Base-by-base conservation (phyloP, 2,797 vertebrate genomes). In the Siniperca undulata region DNA sequence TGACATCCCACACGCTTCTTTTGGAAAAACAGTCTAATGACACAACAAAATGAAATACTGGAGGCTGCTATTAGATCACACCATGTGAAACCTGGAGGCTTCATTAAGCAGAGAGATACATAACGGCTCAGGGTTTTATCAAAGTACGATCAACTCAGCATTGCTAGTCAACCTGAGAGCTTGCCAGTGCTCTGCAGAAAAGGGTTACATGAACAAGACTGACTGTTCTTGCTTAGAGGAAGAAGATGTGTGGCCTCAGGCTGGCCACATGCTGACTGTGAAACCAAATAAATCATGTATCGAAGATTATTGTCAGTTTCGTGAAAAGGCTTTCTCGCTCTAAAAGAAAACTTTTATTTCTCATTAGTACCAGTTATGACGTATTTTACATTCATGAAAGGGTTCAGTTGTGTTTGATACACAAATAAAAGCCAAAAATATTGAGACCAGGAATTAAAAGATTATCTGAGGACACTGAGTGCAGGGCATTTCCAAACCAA, bases 311-410 rank as follows among this genome's bases (percentile, higher is more conserved):
- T 36, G 50, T 40, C 20, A n/a, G 30, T 58, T 67, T 67, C 27
- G 22, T 42, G 0, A 9, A 67, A 58, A 56, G 7, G 1, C 14
- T 46, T 58, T 40, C n/a, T 59, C 8, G 0, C 42, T 76, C 36
- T 44, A 17, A 70, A 75, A 80, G 12, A 56, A 66, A 30, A 0
- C 3, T 13, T 52, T 50, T 30, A 80, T 78, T 6, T 27, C 5
- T 55, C n/a, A 76, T 62, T 74, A 55, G 77, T 46, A 67, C 24
- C 34, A 56, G 36, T 78, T 66, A 56, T 20, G n/a, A 20, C 50
- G 30, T 14, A 20, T 59, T 62, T 68, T 66, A 12, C 7, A 52
- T 38, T 17, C 6, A 48, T 80, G 11, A 80, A 70, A 77, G 50
- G 65, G 20, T 71, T 46, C 13, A 9, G 14, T 62, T 81, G 59